phyloP scores from a whole-genome alignment of 1,140 invertebrate species.

The Drosophila arizonae region DNA sequence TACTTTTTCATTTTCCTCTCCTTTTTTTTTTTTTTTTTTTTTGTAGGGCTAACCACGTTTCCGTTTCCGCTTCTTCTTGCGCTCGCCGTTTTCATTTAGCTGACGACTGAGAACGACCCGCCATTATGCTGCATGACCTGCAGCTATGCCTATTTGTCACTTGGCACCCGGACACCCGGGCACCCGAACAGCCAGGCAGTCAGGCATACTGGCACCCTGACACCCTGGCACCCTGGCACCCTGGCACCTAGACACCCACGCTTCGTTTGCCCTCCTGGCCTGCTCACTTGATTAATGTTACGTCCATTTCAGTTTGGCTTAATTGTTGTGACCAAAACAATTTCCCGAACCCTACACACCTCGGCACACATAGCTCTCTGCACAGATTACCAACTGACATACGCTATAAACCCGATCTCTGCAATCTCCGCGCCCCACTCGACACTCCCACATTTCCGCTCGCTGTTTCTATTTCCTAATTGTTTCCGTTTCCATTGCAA shows the following conservation, averaged over 20 bases:
- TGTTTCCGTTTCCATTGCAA: conserved; percentile 28
- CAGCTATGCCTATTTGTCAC: conserved; percentile 23
- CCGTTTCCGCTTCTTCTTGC: conserved; percentile 13
- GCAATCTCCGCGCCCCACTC: not conserved
- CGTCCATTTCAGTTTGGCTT: conserved; percentile 33
- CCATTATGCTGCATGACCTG: not conserved
- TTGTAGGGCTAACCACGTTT: conserved; percentile 19
- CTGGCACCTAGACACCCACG: no score
- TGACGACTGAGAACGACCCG: not conserved
- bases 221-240: no score
- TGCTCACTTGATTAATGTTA: conserved; percentile 36
- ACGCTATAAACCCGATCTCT: no score
- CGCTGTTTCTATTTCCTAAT: conserved; percentile 35
- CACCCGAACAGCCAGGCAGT: no score
- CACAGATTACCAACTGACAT: no score
- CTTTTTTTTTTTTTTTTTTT: conserved; percentile 4
- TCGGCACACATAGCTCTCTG: conserved; percentile 1
- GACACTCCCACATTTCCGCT: conserved; percentile 18
- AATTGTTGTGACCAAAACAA: conserved; percentile 34
- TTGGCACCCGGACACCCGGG: not conserved
- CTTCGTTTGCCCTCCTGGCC: not conserved
- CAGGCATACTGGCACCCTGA: no score
- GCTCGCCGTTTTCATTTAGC: conserved; percentile 14
- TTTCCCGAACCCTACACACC: not conserved
- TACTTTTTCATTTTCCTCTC: no score